Evolutionary conservation across 2,888 invertebrate genomes (phyloP).

Genomic region (Seira musarum): DNA sequence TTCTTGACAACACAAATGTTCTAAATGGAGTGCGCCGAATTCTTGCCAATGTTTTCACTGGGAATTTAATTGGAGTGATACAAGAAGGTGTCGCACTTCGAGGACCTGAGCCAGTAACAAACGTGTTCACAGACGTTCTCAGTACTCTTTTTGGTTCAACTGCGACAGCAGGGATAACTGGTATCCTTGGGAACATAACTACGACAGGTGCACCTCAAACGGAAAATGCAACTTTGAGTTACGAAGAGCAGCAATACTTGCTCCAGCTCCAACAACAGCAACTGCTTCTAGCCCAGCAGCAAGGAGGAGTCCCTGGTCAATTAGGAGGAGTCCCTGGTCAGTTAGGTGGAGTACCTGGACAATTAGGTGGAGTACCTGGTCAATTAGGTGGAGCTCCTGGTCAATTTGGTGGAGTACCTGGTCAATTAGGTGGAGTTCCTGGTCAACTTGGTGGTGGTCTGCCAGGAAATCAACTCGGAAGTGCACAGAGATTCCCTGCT

Average conservation of each 20-base stretch:
- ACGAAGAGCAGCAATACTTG: conserved; percentile 6
- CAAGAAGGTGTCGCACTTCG: conserved; percentile 39
- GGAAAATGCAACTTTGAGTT: not conserved
- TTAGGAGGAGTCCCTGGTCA: too few species aligned
- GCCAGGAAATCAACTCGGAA: not conserved
- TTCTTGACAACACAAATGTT: conserved; percentile 28
- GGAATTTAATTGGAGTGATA: conserved; percentile 45
- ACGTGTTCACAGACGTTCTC: conserved; percentile 42
- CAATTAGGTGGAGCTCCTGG: too few species aligned
- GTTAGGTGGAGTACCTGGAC: too few species aligned
- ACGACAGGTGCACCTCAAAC: not conserved
- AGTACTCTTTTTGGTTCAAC: conserved; percentile 35
- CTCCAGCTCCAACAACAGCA: conserved; percentile 16
- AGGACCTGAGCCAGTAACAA: conserved; percentile 10
- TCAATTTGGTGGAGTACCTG: too few species aligned
- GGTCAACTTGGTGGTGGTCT: not conserved
- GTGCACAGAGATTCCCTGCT: not conserved
- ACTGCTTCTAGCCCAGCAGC: not conserved
- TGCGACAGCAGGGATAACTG: conserved; percentile 40
- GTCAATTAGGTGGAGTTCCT: not conserved
- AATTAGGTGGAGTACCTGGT: too few species aligned
- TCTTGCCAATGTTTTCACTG: conserved; percentile 46
- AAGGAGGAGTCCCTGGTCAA: not conserved
- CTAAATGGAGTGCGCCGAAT: conserved; percentile 37
- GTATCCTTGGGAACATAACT: conserved; percentile 27